Base-by-base conservation (phyloP, 1,140 invertebrate genomes). In the Mylabris phalerata region DNA sequence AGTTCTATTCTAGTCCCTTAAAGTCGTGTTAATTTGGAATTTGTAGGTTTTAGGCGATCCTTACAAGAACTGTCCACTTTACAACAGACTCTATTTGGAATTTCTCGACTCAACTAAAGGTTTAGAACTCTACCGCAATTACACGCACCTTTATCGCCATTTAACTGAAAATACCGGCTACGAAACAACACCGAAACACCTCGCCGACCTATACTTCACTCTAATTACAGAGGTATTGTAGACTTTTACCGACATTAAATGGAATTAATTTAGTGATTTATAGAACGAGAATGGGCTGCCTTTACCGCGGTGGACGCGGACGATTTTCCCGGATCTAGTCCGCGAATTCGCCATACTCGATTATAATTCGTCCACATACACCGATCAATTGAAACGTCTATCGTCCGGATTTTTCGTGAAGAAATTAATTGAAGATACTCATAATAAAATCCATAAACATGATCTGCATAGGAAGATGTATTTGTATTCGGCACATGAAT, bases 401-500 rank as follows among this genome's bases (percentile, higher is more conserved):
- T 19, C 27, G 9, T 57, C 55, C 24, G 55, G 55, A 59, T 55
- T 56, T 9, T 51, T 63, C 19, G 11, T 63, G 9, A 55, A 55
- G 32, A 60, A 55, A 54, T 43, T 63, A n/a, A 51, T 63, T 9
- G 25, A 47, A 2, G 43, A 61, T 11, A 58, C 48, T 49, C 32
- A 43, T 13, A 32, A 11, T 19, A 43, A 63, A 54, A 50, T 24
- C 39, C 3, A 42, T 3, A 4, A 59, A 39, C 4, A 41, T 47
- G 6, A 7, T 5, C 44, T 64, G 3, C n/a, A 47, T n/a, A 38
- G 32, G 24, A 55, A 47, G 1, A 60, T 85, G 44, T 75, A 75
- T 44, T 57, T 84, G 40, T 84, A 81, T 64, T 81, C 82, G 4
- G 81, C 75, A 9, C 86, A 89, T 67, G 87, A 89, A 67, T 83